Evolutionary conservation across 2,888 invertebrate genomes (phyloP).

Genomic region (Conus canariensis): DNA sequence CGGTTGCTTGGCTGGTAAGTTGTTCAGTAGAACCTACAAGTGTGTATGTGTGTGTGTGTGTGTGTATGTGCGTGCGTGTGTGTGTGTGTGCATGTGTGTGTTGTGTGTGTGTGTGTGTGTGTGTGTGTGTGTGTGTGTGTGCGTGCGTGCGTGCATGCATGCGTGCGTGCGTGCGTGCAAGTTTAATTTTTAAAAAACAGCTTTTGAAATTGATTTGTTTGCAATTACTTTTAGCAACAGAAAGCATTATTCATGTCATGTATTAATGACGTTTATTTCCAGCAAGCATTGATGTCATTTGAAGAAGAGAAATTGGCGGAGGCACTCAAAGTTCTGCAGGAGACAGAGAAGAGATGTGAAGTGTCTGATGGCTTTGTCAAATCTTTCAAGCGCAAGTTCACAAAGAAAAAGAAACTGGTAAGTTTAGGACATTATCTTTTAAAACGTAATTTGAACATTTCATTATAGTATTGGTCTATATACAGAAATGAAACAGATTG

Average conservation of each 20-base stretch:
- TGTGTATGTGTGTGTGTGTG: neutral
- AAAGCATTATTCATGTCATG: too few relatives aligned
- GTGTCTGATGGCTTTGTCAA: constrained; percentile 72
- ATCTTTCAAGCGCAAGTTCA: constrained; percentile 80
- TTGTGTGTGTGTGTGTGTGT: neutral
- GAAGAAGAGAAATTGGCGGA: constrained; percentile 84
- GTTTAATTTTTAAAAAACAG: neutral
- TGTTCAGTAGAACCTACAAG: too few relatives aligned
- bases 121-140: neutral
- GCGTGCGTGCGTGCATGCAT: neutral
- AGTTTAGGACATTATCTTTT: neutral
- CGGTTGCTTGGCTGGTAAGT: too few relatives aligned
- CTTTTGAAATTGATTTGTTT: too few relatives aligned
- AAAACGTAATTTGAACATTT: too few relatives aligned
- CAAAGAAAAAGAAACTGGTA: constrained; percentile 79
- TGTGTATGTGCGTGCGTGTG: neutral
- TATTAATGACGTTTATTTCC: constrained; percentile 56
- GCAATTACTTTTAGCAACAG: too few relatives aligned
- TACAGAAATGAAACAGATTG: too few relatives aligned
- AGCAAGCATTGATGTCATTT: constrained; percentile 87
- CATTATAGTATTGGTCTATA: too few relatives aligned
- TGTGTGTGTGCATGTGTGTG: neutral
- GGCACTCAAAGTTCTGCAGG: constrained; percentile 82
- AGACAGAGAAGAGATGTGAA: constrained; percentile 83
- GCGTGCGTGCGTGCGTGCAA: neutral